Evolutionary conservation across 2,113 vertebrate species (phyloP).

Genomic region (Myiozetetes cayanensis): DNA sequence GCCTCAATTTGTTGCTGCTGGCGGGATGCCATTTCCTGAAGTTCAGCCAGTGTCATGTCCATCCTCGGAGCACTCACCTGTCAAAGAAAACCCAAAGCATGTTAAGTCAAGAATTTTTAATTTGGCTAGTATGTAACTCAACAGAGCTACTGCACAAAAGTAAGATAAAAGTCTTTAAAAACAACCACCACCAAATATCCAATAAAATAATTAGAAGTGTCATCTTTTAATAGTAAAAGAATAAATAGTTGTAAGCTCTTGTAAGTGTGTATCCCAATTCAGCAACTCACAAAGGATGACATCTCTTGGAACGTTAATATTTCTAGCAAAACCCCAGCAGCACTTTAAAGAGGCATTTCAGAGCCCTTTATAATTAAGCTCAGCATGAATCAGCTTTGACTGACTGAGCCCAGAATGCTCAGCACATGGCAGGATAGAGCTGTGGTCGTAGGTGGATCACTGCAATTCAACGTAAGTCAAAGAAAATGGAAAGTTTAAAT

Average conservation of each 20-base stretch:
- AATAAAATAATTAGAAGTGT: not conserved
- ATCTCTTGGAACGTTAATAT: not conserved
- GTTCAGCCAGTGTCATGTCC: conserved; percentile 94
- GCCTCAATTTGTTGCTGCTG: conserved; percentile 97
- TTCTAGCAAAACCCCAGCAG: not conserved
- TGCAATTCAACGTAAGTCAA: not conserved
- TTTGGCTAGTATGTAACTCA: not conserved
- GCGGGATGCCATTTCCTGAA: conserved; percentile 95
- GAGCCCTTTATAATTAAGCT: not conserved
- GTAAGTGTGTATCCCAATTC: not conserved
- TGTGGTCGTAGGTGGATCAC: rapidly evolving
- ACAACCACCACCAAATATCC: not conserved
- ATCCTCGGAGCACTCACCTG: conserved; percentile 87
- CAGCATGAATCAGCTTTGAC: conserved; percentile 22
- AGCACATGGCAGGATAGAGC: not conserved
- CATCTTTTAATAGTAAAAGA: not conserved
- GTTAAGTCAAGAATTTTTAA: not conserved
- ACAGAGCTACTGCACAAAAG: not conserved
- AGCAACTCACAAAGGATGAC: not conserved
- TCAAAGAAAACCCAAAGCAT: not conserved
- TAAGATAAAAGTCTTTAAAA: not conserved
- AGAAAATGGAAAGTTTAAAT: not conserved
- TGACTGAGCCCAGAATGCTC: not conserved
- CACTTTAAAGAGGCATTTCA: not conserved
- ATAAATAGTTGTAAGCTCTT: not conserved